phyloP scores from a whole-genome alignment of 2,888 invertebrate species.

The Drosophila mettleri region DNA sequence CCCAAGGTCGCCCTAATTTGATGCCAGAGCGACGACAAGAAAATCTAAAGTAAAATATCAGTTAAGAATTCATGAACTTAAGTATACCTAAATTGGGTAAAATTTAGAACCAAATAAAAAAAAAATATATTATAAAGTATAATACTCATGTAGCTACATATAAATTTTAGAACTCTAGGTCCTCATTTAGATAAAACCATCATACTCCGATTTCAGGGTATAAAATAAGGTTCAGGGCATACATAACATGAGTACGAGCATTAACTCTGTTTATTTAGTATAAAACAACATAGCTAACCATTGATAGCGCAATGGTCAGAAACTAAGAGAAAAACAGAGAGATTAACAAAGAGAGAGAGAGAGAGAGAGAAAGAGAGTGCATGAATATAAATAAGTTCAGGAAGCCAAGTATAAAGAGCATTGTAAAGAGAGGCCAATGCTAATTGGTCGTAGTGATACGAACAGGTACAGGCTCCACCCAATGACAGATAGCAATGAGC shows the following conservation, averaged over 20 bases:
- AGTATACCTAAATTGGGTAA: too few relatives aligned
- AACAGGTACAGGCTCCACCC: constrained; percentile 49
- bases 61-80: too few relatives aligned
- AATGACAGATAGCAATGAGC: constrained; percentile 35
- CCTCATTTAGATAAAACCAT: too few relatives aligned
- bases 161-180: too few relatives aligned
- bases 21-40: too few relatives aligned
- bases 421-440: constrained; percentile 26
- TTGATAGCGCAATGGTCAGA: constrained; percentile 19
- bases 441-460: constrained; percentile 36
- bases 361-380: neutral
- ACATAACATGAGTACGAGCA: constrained; percentile 18
- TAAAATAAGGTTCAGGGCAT: too few relatives aligned
- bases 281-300: constrained; percentile 32
- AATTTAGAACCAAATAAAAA: too few relatives aligned
- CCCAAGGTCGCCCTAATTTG: too few relatives aligned
- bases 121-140: too few relatives aligned
- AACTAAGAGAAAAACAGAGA: constrained; percentile 7
- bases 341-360: neutral
- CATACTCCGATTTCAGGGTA: too few relatives aligned
- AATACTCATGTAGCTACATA: too few relatives aligned
- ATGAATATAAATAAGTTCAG: neutral
- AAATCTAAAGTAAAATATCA: too few relatives aligned
- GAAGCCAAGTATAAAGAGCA: constrained; percentile 27
- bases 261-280: constrained; percentile 40